Evolutionary conservation across 1,140 invertebrate genomes (phyloP), one percentile per base, ranked within the genome.

Genomic region (Branchinecta lindahli): DNA sequence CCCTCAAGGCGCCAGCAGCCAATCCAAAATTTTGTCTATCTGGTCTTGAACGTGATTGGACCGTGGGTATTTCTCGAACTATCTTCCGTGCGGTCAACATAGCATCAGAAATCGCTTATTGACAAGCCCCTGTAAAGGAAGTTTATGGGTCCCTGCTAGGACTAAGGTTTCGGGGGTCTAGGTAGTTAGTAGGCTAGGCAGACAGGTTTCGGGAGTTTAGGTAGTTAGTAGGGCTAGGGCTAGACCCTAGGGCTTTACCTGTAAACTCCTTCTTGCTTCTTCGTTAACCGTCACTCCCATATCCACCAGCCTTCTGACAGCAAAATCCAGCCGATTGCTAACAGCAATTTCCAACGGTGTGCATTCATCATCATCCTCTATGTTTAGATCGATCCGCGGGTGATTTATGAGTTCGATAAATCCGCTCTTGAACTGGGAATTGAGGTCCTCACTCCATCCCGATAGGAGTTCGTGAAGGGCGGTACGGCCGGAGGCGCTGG

Each of bases 301-400:
- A 45, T 69, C 61, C 8, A 70, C 20, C 65, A 72, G 61, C 69
- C 47, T 65, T n/a, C 66, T 46, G n/a, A 69, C 69, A 18, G 61
- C 68, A 10, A 46, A 46, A 45, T 45, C 46, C 33, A 70, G 61
- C 44, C 67, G 45, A 8, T 69, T 70, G 20, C 66, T n/a, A n/a
- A 69, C 69, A 44, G 71, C 71, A 6, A 72, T 20, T 67, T 72
- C 71, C 44, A 72, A 66, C 3, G 71, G 20, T 12, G 71, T 70
- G 46, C 46, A 44, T 45, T 66, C 71, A 8, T 69, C 71, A 66
- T 72, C 68, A 44, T 72, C 69, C 67, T 72, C 61, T 8, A 46
- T 45, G 44, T 70, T 69, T 8, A 72, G 33, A 46, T 70, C 65
- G 15, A 72, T 44, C 21, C 66, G 66, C 15, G 68, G 68, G 21